Base-by-base conservation (phyloP, 2,888 invertebrate species). In the Sphaerophoria taeniata region DNA sequence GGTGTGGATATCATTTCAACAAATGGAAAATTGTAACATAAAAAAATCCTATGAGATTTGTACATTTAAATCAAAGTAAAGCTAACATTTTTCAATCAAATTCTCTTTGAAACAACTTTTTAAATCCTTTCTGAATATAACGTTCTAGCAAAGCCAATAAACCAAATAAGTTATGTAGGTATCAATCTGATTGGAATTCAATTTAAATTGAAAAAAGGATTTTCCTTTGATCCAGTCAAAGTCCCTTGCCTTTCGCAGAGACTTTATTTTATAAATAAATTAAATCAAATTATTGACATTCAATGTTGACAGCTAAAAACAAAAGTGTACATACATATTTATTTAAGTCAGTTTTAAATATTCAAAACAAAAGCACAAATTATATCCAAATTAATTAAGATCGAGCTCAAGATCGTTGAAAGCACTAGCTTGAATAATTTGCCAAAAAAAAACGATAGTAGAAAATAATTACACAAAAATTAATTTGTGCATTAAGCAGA, bases 121-220 rank as follows among this genome's bases (percentile, higher is more conserved):
- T 24, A 24, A 24, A 24, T 24, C 24, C 24, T 24, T 24, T 24
- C 24, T 24, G 24, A 24, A 24, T 24, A 24, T 24, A 24, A 24
- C 24, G 2, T 24, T 24, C 24, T 24, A 1, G 24, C 24, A 24
- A 24, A 24, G 24, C 24, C 24, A 24, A 24, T 24, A 24, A 24
- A 24, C 24, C 24, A 24, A 24, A 24, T 24, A 24, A 24, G 24
- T 1, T 24, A 24, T 24, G 24, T 24, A 45, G 16, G 45, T 53
- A 75, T 65, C 63, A 51, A 61, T 47, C 71, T 49, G 53, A 76
- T 75, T 60, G 58, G 43, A 81, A 76, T 71, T 34, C 71, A 71
- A 71, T 81, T 71, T 34, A 76, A 75, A 81, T 53, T 65, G 53
- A 51, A 49, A 61, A 77, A 65, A 67, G 14, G 51, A 51, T 55